These are phyloP conservation scores for Trisateles emortualis DNA, from an alignment of 2,888 invertebrate genomes.

Conservation along the genomic window DNA sequence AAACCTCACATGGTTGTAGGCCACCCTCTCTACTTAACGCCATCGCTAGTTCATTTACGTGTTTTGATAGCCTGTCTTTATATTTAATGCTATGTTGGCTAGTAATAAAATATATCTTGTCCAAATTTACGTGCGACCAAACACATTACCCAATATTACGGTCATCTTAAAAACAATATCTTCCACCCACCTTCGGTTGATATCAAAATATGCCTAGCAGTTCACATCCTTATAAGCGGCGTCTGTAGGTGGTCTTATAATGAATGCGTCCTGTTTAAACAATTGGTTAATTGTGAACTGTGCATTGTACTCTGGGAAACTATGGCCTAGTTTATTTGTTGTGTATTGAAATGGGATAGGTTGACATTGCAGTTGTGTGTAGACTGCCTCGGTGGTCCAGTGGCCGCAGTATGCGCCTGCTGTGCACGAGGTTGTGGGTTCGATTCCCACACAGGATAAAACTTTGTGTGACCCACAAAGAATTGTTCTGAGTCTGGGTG, in stretches of 20 bases:
- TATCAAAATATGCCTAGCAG: slow-evolving; percentile 44
- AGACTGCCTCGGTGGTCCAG: too few species aligned
- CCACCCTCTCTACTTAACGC: too few species aligned
- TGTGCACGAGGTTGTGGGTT: too few species aligned
- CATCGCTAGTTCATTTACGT: too few species aligned
- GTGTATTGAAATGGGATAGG: neutral
- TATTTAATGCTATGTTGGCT: too few species aligned
- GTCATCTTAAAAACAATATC: slow-evolving; percentile 24
- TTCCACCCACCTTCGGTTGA: slow-evolving; percentile 38
- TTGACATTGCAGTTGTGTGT: too few species aligned
- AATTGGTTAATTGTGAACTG: slow-evolving; percentile 60
- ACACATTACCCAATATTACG: neutral
- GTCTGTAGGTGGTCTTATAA: slow-evolving; percentile 61
- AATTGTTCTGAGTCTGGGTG: too few species aligned
- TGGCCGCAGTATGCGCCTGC: too few species aligned
- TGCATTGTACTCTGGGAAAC: slow-evolving; percentile 43
- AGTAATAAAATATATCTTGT: neutral
- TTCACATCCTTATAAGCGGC: slow-evolving; percentile 63
- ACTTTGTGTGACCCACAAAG: too few species aligned
- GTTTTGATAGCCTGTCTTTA: too few species aligned
- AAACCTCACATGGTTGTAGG: too few species aligned
- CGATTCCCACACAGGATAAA: too few species aligned
- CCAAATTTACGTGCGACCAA: slow-evolving; percentile 2
- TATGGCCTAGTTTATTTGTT: slow-evolving; percentile 39
- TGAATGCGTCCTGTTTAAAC: slow-evolving; percentile 60